Evolutionary conservation across 1,140 invertebrate genomes (phyloP), one percentile per base, ranked within the genome.

Genomic region (Hormaphis cornu): DNA sequence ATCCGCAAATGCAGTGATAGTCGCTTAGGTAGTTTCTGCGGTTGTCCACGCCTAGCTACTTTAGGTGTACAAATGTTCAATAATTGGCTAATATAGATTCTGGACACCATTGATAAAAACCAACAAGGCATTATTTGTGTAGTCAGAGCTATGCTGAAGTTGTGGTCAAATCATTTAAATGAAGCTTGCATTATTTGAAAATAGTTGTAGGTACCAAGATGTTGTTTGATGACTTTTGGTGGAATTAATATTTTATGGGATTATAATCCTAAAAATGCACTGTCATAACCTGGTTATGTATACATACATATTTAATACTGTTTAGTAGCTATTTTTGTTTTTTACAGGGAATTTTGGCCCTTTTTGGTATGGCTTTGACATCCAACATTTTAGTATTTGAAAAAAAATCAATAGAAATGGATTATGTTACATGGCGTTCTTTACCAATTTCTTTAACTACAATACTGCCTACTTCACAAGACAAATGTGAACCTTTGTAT

Each of bases 401-500:
- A 66, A 50, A 50, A 48, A 48, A 48, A 30, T 1, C 0, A 1
- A 48, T 40, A 48, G 28, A 66, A 66, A 48, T 63, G n/a, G 40
- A 63, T 22, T 42, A 63, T 30, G 33, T 30, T 30, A 9, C 14
- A 33, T 66, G 44, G 28, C 26, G 42, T 33, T 66, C 16, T 18
- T 22, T 1, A 10, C 10, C 24, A 16, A 10, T 44, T 5, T 7
- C 59, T 22, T 16, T 28, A 48, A 24, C 12, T 26, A 46, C 28
- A 46, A 20, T 28, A 22, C 12, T 33, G 10, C 28, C 61, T 35
- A 8, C 26, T 33, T 6, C 30, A 40, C 48, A 66, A 20, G 61
- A 66, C 33, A 66, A 66, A 35, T 66, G 61, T 48, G 44, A 66
- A 66, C 61, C 61, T 16, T 48, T 66, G n/a, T 66, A 66, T 22